phyloP scores from a whole-genome alignment of 1,140 invertebrate species.

The Platorchestia sp. region DNA sequence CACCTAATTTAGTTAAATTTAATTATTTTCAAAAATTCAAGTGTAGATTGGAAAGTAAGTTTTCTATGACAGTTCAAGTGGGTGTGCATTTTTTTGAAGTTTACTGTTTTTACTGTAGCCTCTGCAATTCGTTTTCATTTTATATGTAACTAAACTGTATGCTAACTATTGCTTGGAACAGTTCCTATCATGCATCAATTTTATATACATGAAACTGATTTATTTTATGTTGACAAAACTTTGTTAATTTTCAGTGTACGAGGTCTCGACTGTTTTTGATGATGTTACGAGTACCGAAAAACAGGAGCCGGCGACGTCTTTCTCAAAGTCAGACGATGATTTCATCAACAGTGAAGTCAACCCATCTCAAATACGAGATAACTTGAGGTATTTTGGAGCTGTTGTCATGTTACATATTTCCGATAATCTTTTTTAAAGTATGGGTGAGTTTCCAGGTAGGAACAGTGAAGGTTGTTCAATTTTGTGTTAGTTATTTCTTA shows the following conservation, averaged over 20 bases:
- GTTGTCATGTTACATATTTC: neutral
- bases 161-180: neutral
- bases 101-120: no score
- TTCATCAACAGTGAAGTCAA: conserved; percentile 16
- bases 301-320: neutral
- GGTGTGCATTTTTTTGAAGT: no score
- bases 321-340: neutral
- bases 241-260: neutral
- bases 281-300: neutral
- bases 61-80: no score
- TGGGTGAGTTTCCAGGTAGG: no score
- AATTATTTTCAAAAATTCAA: no score
- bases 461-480: no score
- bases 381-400: neutral
- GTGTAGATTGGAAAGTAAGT: no score
- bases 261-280: neutral
- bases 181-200: neutral
- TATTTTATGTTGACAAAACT: neutral
- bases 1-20: no score
- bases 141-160: neutral
- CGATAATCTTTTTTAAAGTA: no score
- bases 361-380: neutral
- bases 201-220: neutral
- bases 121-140: neutral
- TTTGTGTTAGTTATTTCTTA: no score